These are phyloP conservation scores for Aptenodytes patagonicus DNA, from an alignment of 2,113 vertebrate genomes.

Conservation along the genomic window DNA sequence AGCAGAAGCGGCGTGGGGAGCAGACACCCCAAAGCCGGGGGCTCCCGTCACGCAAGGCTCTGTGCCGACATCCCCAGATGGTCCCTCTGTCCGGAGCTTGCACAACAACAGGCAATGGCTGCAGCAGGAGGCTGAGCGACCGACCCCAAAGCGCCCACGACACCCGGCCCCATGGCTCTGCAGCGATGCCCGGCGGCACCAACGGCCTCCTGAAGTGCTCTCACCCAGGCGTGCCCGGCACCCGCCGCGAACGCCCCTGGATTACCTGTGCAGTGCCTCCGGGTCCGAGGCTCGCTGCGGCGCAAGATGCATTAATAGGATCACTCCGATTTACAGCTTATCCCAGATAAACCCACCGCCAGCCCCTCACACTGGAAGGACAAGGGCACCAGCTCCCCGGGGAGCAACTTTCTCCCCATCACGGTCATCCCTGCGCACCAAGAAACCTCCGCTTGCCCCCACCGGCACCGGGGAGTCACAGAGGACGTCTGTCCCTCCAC, in stretches of 20 bases:
- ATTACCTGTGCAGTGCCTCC: not conserved
- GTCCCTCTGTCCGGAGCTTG: not conserved
- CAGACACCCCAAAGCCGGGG: not conserved
- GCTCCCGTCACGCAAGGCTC: fast-evolving
- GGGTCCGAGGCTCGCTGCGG: not conserved
- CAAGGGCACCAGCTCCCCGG: not conserved
- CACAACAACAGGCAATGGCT: fast-evolving
- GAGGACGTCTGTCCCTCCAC: not conserved
- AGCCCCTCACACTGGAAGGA: not conserved
- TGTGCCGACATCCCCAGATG: fast-evolving
- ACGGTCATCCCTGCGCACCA: fast-evolving
- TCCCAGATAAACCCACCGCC: not conserved
- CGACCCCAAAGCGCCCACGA: fast-evolving
- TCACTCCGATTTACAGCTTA: not conserved
- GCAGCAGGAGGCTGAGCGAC: not conserved
- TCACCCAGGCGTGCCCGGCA: not conserved
- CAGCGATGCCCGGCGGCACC: not conserved
- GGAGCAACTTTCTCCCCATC: not conserved
- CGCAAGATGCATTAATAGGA: not conserved
- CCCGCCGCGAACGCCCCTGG: fast-evolving
- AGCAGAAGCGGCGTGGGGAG: fast-evolving
- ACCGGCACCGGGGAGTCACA: not conserved
- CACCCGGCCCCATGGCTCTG: fast-evolving
- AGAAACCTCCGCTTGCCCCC: not conserved
- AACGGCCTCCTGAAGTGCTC: fast-evolving